These are phyloP conservation scores for Oryzias celebensis DNA, from an alignment of 2,113 vertebrate species.

Conservation along the genomic window DNA sequence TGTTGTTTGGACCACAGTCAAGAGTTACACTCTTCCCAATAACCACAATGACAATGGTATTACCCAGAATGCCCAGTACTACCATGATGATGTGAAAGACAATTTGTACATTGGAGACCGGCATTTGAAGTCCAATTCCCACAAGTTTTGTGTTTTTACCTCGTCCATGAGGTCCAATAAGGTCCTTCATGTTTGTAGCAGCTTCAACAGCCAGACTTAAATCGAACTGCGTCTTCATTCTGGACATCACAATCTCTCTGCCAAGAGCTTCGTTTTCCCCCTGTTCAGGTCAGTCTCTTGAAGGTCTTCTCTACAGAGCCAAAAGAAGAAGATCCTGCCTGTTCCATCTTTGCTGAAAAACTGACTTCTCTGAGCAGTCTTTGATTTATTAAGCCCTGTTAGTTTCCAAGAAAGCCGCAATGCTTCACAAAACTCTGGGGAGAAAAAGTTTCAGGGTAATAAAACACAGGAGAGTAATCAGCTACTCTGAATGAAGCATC, in stretches of 20 bases:
- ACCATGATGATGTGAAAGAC: slow-evolving; percentile 71
- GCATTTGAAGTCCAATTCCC: slow-evolving; percentile 53
- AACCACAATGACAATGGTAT: slow-evolving; percentile 66
- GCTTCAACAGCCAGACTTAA: slow-evolving; percentile 8
- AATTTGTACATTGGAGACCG: slow-evolving; percentile 42
- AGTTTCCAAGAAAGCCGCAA: slow-evolving; percentile 22
- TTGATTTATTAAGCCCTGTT: not conserved
- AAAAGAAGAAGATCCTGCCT: not conserved
- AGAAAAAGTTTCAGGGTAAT: slow-evolving; percentile 37
- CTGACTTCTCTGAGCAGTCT: not conserved
- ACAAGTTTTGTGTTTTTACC: slow-evolving; percentile 3
- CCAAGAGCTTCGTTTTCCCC: too few species aligned
- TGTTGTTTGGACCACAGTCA: too few species aligned
- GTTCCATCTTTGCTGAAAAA: not conserved
- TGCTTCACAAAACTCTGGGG: slow-evolving; percentile 28
- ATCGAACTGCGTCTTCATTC: slow-evolving; percentile 7
- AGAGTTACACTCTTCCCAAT: slow-evolving; percentile 60
- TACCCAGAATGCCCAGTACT: slow-evolving; percentile 72
- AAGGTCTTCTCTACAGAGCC: not conserved
- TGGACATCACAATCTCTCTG: not conserved
- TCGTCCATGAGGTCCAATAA: accelerated
- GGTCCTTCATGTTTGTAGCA: not conserved
- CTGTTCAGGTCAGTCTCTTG: not conserved
- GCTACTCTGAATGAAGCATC: slow-evolving; percentile 37
- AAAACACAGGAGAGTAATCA: slow-evolving; percentile 71